phyloP scores from a whole-genome alignment of 2,888 invertebrate genomes.

The Linyphia triangularis region DNA sequence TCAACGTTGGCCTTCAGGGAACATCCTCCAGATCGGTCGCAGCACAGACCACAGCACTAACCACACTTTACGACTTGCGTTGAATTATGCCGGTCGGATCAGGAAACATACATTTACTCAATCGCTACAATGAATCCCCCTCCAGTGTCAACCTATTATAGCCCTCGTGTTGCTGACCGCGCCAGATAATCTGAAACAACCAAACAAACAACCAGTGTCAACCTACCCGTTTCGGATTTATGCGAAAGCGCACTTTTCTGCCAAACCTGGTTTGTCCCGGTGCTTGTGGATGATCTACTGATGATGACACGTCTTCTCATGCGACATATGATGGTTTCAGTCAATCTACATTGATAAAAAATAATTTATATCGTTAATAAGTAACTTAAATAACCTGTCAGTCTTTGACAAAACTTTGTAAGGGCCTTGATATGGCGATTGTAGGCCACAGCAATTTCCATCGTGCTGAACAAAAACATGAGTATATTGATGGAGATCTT shows the following conservation, averaged over 20 bases:
- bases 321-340: no score
- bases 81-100: no score
- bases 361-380: no score
- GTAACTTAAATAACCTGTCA: background rate
- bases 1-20: no score
- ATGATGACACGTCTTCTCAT: background rate
- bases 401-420: background rate
- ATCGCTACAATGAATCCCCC: background rate
- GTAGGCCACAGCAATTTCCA: background rate
- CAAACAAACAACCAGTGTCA: conserved; percentile 7
- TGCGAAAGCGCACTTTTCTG: background rate
- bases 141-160: background rate
- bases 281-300: background rate
- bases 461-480: conserved; percentile 29
- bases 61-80: no score
- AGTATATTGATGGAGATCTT: background rate
- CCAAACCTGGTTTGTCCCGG: background rate
- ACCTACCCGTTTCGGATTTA: background rate
- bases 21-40: no score
- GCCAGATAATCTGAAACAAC: no score
- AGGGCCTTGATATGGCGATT: background rate
- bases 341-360: no score
- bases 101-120: no score
- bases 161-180: no score
- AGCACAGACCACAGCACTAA: no score